Base-by-base conservation (phyloP, 2,797 vertebrate genomes). In the Lateolabrax maculatus region DNA sequence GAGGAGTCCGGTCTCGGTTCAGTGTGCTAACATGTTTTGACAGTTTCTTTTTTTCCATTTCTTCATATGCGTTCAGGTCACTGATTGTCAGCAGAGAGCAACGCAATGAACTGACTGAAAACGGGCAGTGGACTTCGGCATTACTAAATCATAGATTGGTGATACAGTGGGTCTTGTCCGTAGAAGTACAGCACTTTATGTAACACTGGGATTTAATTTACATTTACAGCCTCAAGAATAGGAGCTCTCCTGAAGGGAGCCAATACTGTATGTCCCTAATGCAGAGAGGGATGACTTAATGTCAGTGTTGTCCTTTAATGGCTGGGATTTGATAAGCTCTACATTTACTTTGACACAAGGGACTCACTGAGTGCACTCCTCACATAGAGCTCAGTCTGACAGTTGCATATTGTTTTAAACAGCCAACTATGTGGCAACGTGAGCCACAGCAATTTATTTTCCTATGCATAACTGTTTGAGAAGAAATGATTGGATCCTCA, bases 11-110 rank as follows among this genome's bases (percentile, higher is more conserved):
- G 69, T 63, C 57, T 71, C 7, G 10, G 52, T 51, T 75, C 23
- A 73, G 56, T 63, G 55, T 84, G 62, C 55, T 63, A 79, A 83
- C 70, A 52, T 77, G 53, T 64, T 88, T 74, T 55, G 69, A 58
- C 12, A n/a, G 37, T 75, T 85, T 67, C 76, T 75, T 75, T 75
- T 73, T 27, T 69, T 80, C 25, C 13, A 74, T 62, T 69, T 73
- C 25, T 43, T 49, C 61, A 67, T 46, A 55, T 72, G 34, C 11
- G 4, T 58, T 36, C 63, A 65, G 19, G 55, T 62, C 23, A 48
- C 12, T 71, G 65, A 76, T 27, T 57, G 21, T 64, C 58, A 46
- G 43, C 31, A 64, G 37, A 64, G 36, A 49, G 43, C 27, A 29
- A 15, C 56, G 36, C 51, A 55, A 63, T 75, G n/a, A 36, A 67